These are phyloP conservation scores for Thaumetopoea pityocampa DNA, from an alignment of 1,140 invertebrate genomes.

Conservation along the genomic window DNA sequence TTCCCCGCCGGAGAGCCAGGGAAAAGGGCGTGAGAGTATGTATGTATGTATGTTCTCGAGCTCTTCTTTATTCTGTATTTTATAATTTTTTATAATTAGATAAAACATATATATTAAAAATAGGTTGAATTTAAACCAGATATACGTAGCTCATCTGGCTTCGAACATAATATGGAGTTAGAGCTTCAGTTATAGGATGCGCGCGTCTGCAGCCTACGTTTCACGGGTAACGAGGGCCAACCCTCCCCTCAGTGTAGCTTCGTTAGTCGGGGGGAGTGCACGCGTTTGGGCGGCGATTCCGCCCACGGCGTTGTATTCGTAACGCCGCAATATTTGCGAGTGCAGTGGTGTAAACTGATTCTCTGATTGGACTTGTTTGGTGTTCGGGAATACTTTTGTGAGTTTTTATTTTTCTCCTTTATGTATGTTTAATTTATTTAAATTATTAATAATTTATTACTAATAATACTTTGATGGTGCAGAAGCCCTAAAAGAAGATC, in stretches of 20 bases:
- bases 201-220: conserved; percentile 54
- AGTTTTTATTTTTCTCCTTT: conserved; percentile 16
- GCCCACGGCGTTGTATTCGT: conserved; percentile 30
- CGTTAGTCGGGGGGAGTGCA: conserved; percentile 29
- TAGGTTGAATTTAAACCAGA: no score
- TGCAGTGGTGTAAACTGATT: conserved; percentile 47
- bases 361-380: conserved; percentile 41
- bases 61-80: no score
- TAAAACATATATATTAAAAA: no score
- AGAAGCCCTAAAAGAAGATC: no score
- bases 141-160: conserved; percentile 31
- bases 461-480: no score
- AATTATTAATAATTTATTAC: no score
- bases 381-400: conserved; percentile 39
- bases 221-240: conserved; percentile 26
- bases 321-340: conserved; percentile 23
- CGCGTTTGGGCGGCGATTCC: conserved; percentile 39
- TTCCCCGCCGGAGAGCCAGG: no score
- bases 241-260: conserved; percentile 62
- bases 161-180: conserved; percentile 40
- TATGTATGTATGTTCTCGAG: no score
- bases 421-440: not conserved
- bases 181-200: conserved; percentile 61
- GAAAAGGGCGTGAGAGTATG: no score
- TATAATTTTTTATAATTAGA: no score